phyloP scores from a whole-genome alignment of 2,113 vertebrate species.

The Cichladusa arquata region DNA sequence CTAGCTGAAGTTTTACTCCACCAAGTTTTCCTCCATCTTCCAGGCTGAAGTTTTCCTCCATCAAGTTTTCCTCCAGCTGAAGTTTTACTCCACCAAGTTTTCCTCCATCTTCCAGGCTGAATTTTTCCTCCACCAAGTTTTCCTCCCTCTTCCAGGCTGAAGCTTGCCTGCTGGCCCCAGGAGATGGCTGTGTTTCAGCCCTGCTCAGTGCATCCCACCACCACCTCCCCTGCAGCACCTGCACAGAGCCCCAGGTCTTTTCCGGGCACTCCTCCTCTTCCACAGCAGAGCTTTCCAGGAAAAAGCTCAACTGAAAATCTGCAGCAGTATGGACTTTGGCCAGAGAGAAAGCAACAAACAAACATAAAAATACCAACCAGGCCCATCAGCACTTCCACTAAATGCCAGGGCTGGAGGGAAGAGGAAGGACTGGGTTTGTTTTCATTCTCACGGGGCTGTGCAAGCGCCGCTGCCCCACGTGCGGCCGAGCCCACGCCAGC shows the following conservation, averaged over 20 bases:
- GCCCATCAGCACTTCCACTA: not conserved
- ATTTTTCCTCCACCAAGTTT: not conserved
- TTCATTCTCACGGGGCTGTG: fast-evolving
- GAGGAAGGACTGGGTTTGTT: not conserved
- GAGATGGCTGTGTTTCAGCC: not conserved
- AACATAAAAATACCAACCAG: too few relatives aligned
- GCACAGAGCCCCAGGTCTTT: not conserved
- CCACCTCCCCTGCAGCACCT: not conserved
- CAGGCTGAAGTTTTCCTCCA: too few relatives aligned
- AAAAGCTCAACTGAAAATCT: not conserved
- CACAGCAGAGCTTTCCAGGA: not conserved
- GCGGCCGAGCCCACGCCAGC: not conserved
- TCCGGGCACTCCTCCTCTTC: not conserved
- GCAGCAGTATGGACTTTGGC: fast-evolving
- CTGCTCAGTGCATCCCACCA: not conserved
- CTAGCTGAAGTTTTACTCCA: not conserved
- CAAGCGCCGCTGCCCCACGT: not conserved
- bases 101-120: not conserved
- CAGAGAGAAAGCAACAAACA: not conserved
- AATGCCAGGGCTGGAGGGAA: not conserved
- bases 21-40: too few relatives aligned
- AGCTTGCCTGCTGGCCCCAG: not conserved
- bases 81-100: not conserved
- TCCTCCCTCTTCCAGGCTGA: not conserved
- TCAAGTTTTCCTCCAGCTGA: too few relatives aligned